These are phyloP conservation scores for Macquaria australasica DNA, from an alignment of 2,113 vertebrate genomes.

Conservation along the genomic window DNA sequence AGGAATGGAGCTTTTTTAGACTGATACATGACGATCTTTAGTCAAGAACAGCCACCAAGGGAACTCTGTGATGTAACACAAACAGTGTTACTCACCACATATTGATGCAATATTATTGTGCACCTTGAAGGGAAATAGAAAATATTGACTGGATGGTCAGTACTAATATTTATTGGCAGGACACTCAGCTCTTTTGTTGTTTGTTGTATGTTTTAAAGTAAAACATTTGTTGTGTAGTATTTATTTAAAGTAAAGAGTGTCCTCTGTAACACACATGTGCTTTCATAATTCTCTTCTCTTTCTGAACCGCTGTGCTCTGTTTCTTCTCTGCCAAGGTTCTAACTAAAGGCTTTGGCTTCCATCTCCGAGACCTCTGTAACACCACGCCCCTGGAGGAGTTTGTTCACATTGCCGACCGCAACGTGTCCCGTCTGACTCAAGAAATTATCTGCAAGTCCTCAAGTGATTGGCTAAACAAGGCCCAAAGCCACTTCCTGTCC, in stretches of 20 bases:
- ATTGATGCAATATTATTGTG: background rate
- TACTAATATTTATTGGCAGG: background rate
- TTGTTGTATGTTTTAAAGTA: constrained; percentile 1
- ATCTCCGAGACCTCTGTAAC: constrained; percentile 89
- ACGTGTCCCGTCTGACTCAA: constrained; percentile 76
- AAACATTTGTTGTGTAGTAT: background rate
- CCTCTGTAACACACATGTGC: background rate
- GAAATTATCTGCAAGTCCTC: constrained; percentile 88
- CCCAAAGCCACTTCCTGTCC: constrained; percentile 86
- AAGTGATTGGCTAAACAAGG: constrained; percentile 84
- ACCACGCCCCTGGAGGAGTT: constrained; percentile 84
- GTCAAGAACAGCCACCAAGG: background rate
- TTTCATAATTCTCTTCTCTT: background rate
- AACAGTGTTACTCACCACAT: background rate
- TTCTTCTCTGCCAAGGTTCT: constrained; percentile 83
- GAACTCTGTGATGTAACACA: background rate
- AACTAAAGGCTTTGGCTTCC: constrained; percentile 89
- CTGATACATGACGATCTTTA: background rate
- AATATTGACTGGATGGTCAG: background rate
- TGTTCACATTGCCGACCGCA: constrained; percentile 84
- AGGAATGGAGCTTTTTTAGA: background rate
- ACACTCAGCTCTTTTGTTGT: background rate
- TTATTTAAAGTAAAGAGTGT: no score
- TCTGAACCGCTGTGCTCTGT: background rate
- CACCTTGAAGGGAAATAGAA: background rate